Base-by-base conservation (phyloP, 2,113 vertebrate genomes). In the Aegypius monachus region DNA sequence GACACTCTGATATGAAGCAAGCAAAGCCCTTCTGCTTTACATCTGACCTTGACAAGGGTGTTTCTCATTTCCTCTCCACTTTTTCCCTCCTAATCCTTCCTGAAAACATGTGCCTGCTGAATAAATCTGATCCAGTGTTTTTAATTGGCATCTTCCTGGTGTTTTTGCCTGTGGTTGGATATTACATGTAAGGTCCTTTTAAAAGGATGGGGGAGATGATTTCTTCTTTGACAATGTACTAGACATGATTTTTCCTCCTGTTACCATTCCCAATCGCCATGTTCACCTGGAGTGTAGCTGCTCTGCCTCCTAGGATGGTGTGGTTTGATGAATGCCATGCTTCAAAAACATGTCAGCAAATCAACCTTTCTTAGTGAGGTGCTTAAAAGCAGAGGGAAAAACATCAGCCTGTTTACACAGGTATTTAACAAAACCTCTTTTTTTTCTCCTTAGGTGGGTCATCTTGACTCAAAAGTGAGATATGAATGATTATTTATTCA, bases 31-130 rank as follows among this genome's bases (percentile, higher is more conserved):
- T 97, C 94, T 97, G 94, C 78, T 95, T 97, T 96, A 80, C 65
- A 90, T 97, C 95, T 91, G 87, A 96, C 77, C 85, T 89, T 97
- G 95, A 95, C 91, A 97, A 81, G 78, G 85, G 74, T 94, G 87
- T 93, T 97, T 97, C 87, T 97, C 94, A 96, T 97, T 97, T 97
- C 97, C 96, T 95, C 38, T 88, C 47, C 43, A 62, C 27, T 91
- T 77, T 93, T 72, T 84, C 66, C 43, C 40, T 83, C 52, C 61
- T 94, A 95, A 95, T 95, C 61, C 71, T 97, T 97, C 90, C 96
- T 97, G 79, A 90, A 97, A 94, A 77, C 74, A 91, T 81, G 52
- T 86, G 75, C 67, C 53, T 86, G 42, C 65, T 77, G 47, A 90
- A 93, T 94, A 97, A 97, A 96, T 86, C 81, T 11, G 20, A 91